Conservation (phyloP, 1,140 invertebrate genomes). For the Chelonus insularis region DNA sequence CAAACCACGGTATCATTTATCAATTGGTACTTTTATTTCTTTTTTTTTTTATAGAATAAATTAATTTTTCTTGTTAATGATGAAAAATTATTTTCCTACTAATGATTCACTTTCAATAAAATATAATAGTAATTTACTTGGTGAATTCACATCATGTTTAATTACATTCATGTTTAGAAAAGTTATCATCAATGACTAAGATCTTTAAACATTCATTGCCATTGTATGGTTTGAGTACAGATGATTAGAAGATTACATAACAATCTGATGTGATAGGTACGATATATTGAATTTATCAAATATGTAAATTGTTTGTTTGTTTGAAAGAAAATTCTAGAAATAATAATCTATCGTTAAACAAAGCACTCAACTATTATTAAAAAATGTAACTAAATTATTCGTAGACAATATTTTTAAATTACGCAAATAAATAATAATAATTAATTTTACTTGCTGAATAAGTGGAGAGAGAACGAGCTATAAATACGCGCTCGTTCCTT, state of each 20-base stretch:
- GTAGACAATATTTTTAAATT: not conserved
- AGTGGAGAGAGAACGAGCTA: slow-evolving; percentile 21
- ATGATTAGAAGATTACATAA: not conserved
- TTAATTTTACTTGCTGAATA: not conserved
- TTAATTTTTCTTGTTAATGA: too few relatives aligned
- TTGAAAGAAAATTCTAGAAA: too few relatives aligned
- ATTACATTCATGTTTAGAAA: slow-evolving; percentile 19
- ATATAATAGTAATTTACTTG: slow-evolving; percentile 21
- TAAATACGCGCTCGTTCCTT: slow-evolving; percentile 24
- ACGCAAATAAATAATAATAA: not conserved
- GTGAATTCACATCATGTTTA: slow-evolving; percentile 15
- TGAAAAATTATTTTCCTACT: too few relatives aligned
- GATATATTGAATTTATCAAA: too few relatives aligned
- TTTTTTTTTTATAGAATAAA: too few relatives aligned
- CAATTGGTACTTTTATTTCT: too few relatives aligned
- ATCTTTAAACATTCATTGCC: not conserved
- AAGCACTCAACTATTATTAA: too few relatives aligned
- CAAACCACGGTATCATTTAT: too few relatives aligned
- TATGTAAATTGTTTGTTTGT: too few relatives aligned
- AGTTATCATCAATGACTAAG: slow-evolving; percentile 18
- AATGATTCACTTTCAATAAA: not conserved
- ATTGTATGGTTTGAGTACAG: not conserved
- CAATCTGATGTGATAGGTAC: too few relatives aligned
- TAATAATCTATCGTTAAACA: too few relatives aligned
- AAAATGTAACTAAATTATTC: too few relatives aligned